A percentile compares a stretch with the other conserved stretches of the same genome.
phyloP scores from a whole-genome alignment of 2,797 vertebrate species.

The Xiphorhynchus erythropygius region DNA sequence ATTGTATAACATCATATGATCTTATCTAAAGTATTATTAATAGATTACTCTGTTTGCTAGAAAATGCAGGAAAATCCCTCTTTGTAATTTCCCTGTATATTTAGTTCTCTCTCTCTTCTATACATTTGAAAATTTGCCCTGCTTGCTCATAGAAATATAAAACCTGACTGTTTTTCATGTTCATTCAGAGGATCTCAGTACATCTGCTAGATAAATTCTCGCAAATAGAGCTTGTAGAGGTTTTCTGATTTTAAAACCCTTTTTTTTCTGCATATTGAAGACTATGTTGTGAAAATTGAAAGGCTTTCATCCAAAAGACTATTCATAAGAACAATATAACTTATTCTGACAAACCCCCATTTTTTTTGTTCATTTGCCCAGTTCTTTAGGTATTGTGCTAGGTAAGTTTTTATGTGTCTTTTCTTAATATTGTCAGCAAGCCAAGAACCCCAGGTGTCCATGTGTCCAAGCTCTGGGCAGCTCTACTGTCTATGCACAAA shows the following conservation, averaged over 20 bases:
- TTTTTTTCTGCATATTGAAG: rapidly evolving
- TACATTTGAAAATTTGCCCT: neutral
- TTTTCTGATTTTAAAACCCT: neutral
- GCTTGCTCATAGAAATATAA: neutral
- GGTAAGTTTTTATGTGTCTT: neutral
- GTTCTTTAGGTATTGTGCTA: rapidly evolving
- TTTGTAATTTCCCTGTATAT: neutral
- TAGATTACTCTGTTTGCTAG: neutral
- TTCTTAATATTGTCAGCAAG: neutral
- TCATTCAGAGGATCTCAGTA: neutral
- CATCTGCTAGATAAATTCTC: neutral
- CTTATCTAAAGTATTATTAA: constrained; percentile 36
- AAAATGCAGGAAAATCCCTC: constrained; percentile 19
- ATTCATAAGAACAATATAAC: neutral
- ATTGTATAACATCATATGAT: constrained; percentile 36
- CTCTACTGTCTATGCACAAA: neutral
- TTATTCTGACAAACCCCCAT: neutral
- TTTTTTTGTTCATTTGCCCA: neutral
- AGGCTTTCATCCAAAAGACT: neutral
- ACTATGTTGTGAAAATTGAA: neutral
- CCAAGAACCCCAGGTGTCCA: neutral
- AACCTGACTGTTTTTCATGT: neutral
- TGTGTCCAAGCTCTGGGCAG: neutral
- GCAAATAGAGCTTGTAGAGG: neutral
- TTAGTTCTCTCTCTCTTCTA: neutral